phyloP scores from a whole-genome alignment of 2,888 invertebrate genomes.

The Mimachlamys varia region DNA sequence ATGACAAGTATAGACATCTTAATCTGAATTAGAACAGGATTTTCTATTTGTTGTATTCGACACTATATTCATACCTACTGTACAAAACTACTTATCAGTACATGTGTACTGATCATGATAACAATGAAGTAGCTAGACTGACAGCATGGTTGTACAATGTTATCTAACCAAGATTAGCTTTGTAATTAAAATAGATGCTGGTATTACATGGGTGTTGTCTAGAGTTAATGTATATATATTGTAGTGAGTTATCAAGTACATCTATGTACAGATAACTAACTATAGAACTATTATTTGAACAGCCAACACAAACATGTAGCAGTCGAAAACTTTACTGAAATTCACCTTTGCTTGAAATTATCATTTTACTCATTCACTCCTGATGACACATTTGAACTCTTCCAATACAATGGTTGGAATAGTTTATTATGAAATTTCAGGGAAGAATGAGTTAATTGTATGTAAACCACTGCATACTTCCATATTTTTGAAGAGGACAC shows the following conservation, averaged over 20 bases:
- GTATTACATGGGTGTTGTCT: conserved; percentile 20
- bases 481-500: no score
- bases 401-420: no score
- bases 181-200: conserved; percentile 17
- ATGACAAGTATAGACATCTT: background rate
- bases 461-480: no score
- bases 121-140: background rate
- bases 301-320: no score
- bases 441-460: no score
- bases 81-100: conserved; percentile 1
- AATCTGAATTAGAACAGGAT: background rate
- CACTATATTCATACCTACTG: background rate
- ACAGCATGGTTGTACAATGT: background rate
- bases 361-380: no score
- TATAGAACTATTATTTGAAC: background rate
- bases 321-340: no score
- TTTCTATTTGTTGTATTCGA: background rate
- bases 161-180: background rate
- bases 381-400: no score
- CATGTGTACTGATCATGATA: background rate
- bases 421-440: no score
- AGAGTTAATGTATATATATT: background rate
- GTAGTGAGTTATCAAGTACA: background rate
- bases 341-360: no score
- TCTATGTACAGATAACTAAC: background rate